Base-by-base conservation (phyloP, 2,888 invertebrate species). In the Troglohyphantes excavatus region DNA sequence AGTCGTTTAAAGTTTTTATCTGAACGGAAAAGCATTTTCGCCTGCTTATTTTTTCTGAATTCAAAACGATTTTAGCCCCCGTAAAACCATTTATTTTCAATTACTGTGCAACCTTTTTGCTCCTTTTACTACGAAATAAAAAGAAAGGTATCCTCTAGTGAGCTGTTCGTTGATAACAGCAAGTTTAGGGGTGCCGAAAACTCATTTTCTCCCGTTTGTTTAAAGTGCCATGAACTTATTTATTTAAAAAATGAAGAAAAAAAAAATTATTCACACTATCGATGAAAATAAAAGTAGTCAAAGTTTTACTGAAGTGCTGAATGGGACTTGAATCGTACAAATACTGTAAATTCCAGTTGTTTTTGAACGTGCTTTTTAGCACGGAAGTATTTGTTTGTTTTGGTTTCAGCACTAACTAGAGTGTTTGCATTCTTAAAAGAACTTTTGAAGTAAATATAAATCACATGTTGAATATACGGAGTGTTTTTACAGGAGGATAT, bases 71-170 rank as follows among this genome's bases (percentile, higher is more conserved):
- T 78, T 65, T 23, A 53, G 75, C 53, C 61, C 33, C 75, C 59
- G 75, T 75, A 65, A 78, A 78, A 78, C 78, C 78, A 78, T 78
- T 78, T 78, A 78, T 78, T 78, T 78, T 78, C 78, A 78, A 78
- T 78, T 78, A 78, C 78, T 63, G 78, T 27, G 61, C 59, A 75
- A 75, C 61, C 75, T 61, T 61, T 75, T 75, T 75, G 73, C 53
- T 73, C 53, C 27, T 61, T 75, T 75, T 59, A 9, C 19, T 13
- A 27, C 6, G 59, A 63, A 65, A 78, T 39, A 78, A 78, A 65
- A 63, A 65, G 33, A 78, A 23, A 26, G 19, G 21, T 63, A 39
- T 26, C 78, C 43, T 72, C 46, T 53, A 68, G 43, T 78, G 78
- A 63, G 78, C 65, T 78, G 78, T 63, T 78, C 63, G 33, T n/a